phyloP scores from a whole-genome alignment of 2,113 vertebrate genomes.

The Prinia subflava region DNA sequence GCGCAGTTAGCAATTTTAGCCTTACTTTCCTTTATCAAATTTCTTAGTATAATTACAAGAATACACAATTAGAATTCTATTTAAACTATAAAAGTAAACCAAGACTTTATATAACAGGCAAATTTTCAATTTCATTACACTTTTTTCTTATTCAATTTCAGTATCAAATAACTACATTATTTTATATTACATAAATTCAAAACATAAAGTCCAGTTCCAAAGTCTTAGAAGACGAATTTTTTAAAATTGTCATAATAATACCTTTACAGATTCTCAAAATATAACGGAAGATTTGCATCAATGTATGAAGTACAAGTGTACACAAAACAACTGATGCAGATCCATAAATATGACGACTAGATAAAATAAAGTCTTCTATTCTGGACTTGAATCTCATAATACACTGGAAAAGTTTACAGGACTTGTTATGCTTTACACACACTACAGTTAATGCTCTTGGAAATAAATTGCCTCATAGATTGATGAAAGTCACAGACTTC shows the following conservation, averaged over 20 bases:
- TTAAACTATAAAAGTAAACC: neutral
- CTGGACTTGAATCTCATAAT: neutral
- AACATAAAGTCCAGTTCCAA: neutral
- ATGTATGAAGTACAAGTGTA: neutral
- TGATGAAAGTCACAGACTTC: slow-evolving; percentile 34
- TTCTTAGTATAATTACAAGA: neutral
- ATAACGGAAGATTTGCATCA: neutral
- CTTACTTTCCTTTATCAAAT: neutral
- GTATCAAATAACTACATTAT: neutral
- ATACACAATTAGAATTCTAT: neutral
- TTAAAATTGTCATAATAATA: neutral
- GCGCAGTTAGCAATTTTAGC: neutral
- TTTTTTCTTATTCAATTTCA: neutral
- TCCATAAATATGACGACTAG: neutral
- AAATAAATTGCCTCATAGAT: slow-evolving; percentile 38
- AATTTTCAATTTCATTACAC: neutral
- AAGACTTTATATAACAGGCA: neutral
- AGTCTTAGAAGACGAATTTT: neutral
- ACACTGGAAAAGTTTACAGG: neutral
- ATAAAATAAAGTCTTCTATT: neutral
- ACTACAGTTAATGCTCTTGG: neutral
- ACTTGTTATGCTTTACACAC: slow-evolving; percentile 26
- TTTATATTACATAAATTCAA: neutral
- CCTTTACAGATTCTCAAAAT: neutral
- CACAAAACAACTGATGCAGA: neutral